phyloP scores from a whole-genome alignment of 2,888 invertebrate species.

The Nomada ruficornis region DNA sequence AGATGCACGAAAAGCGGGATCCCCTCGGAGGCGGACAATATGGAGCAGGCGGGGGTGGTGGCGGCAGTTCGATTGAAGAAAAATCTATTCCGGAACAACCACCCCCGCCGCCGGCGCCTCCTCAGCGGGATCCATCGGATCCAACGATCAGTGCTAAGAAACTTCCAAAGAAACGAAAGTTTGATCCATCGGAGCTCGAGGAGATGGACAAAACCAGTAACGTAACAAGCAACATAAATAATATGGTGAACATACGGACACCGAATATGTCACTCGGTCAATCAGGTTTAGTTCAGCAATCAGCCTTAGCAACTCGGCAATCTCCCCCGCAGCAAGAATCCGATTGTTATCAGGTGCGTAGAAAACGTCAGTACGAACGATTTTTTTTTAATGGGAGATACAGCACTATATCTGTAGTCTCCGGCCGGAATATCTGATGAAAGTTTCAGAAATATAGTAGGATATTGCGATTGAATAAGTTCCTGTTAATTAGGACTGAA shows the following conservation, averaged over 20 bases:
- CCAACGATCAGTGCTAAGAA: conserved; percentile 86
- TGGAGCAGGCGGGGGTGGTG: conserved; percentile 80
- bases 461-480: not conserved
- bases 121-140: conserved; percentile 85
- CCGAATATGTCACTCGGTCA: conserved; percentile 73
- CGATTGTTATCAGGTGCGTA: conserved; percentile 79
- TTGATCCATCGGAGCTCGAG: conserved; percentile 91
- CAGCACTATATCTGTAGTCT: not conserved
- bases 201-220: conserved; percentile 86
- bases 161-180: conserved; percentile 97
- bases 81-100: conserved; percentile 79
- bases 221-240: conserved; percentile 83
- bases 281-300: conserved; percentile 73
- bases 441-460: not conserved
- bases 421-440: not conserved
- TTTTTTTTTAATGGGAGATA: not conserved
- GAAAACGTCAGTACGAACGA: not conserved
- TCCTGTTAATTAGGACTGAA: not conserved
- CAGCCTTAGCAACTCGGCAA: conserved; percentile 71
- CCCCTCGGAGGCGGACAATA: conserved; percentile 79
- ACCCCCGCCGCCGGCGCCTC: conserved; percentile 85
- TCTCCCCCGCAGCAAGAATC: conserved; percentile 77
- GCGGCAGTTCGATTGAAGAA: conserved; percentile 77
- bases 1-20: conserved; percentile 82
- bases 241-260: conserved; percentile 78